Base-by-base conservation (phyloP, 1,140 invertebrate genomes). In the Heliconius nattereri region DNA sequence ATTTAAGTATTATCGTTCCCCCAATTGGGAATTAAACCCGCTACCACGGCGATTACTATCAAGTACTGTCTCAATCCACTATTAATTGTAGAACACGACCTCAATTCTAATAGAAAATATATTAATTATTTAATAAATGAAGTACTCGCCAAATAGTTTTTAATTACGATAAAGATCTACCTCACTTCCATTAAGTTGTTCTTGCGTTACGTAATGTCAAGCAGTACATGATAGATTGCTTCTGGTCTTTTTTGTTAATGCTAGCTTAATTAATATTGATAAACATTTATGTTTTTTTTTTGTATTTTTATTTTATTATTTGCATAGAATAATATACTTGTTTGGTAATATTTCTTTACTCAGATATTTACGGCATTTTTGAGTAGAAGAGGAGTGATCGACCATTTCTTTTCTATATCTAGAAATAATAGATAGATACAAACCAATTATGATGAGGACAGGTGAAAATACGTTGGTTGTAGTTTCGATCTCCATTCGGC, bases 201-300 rank as follows among this genome's bases (percentile, higher is more conserved):
- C 57, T 75, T 49, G 37, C 57, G 75, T 76, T 74, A 72, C 29
- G 49, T 73, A 76, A 66, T 37, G 75, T 73, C 75, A 60, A 73
- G 70, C 23, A 70, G 45, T 45, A 66, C 71, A 75, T 81, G 79
- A 81, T 81, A 71, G 71, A 81, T 78, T 57, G 57, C 78, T 77
- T 73, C 71, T 81, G 79, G 35, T 29, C 26, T 70, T 77, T 70
- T 57, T 76, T 73, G 73, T 81, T 76, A 81, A 73, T 81, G 54
- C 73, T 74, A 74, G 45, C 66, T 78, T 76, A 81, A 76, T 81
- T 81, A 81, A 52, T 74, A 72, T 77, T 70, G 71, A 81, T 81
- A 73, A 71, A 29, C 23, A 66, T 66, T 66, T 66, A 29, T 16
- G 9, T 29, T 6, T 16, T 29, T 66, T 57, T 26, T 66, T 66